Conservation (phyloP, 2,113 vertebrate species). For the Gallinago media region DNA sequence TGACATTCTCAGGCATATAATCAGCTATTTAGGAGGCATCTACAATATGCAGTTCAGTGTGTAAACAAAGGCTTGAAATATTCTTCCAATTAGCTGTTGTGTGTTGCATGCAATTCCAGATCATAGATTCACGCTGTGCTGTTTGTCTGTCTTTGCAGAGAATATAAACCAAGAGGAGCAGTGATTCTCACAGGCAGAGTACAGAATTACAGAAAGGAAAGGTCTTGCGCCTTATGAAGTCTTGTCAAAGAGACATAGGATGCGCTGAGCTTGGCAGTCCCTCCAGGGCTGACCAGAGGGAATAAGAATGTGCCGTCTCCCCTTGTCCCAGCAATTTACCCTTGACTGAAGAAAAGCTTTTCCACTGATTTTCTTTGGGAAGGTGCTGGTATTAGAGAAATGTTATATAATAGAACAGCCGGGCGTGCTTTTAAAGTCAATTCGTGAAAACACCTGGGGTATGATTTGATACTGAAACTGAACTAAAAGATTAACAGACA, state of each 20-base stretch:
- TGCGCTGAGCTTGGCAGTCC: background rate
- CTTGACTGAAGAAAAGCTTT: background rate
- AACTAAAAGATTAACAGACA: background rate
- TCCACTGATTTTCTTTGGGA: background rate
- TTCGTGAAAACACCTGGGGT: background rate
- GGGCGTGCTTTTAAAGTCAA: background rate
- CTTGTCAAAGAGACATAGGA: background rate
- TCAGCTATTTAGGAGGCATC: background rate
- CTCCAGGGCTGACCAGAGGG: fast-evolving
- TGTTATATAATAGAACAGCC: background rate
- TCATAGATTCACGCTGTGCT: background rate
- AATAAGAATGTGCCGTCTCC: fast-evolving
- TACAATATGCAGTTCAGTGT: background rate
- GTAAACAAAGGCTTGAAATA: background rate
- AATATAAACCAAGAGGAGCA: background rate
- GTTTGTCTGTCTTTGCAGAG: background rate
- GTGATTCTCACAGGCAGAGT: background rate
- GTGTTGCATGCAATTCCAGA: background rate
- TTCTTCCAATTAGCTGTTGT: background rate
- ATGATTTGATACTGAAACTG: background rate
- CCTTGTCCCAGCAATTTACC: fast-evolving
- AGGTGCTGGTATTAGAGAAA: background rate
- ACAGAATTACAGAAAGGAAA: background rate
- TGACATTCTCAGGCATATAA: background rate
- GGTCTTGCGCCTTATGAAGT: background rate